Conservation (phyloP, 1,140 invertebrate species). For the Teleogryllus occipitalis region DNA sequence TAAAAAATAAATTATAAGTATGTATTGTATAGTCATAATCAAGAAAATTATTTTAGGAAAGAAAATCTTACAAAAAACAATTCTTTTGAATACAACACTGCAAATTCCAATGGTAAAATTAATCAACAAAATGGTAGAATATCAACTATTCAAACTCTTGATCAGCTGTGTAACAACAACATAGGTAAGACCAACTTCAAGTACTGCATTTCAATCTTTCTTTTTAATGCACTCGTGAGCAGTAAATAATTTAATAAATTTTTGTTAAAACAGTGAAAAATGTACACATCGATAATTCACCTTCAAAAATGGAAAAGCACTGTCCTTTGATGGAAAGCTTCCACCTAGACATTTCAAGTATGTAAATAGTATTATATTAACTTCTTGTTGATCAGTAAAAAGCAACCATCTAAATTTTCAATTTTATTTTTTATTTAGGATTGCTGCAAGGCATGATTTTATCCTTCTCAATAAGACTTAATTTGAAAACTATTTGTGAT, state of each 20-base stretch:
- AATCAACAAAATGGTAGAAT: no score
- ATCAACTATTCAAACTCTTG: neutral
- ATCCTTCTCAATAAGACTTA: constrained; percentile 66
- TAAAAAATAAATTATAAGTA: no score
- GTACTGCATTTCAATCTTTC: neutral
- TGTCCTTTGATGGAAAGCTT: neutral
- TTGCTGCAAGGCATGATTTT: constrained; percentile 61
- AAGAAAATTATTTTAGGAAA: no score
- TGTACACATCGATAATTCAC: neutral
- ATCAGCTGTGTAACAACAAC: neutral
- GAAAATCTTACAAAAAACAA: no score
- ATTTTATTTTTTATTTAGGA: constrained; percentile 35
- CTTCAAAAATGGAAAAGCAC: neutral
- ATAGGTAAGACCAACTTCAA: neutral
- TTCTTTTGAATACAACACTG: no score
- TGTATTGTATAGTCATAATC: no score
- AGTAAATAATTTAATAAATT: neutral
- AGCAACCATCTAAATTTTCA: neutral
- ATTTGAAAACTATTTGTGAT: constrained; percentile 69
- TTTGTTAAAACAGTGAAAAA: neutral
- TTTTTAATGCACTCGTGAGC: neutral
- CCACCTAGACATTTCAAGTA: neutral
- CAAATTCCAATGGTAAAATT: no score
- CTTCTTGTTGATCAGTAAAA: neutral
- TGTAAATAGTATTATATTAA: neutral